Evolutionary conservation across 2,113 vertebrate species (phyloP), one percentile per base, ranked within the genome.

Genomic region (Chinchilla lanigera): DNA sequence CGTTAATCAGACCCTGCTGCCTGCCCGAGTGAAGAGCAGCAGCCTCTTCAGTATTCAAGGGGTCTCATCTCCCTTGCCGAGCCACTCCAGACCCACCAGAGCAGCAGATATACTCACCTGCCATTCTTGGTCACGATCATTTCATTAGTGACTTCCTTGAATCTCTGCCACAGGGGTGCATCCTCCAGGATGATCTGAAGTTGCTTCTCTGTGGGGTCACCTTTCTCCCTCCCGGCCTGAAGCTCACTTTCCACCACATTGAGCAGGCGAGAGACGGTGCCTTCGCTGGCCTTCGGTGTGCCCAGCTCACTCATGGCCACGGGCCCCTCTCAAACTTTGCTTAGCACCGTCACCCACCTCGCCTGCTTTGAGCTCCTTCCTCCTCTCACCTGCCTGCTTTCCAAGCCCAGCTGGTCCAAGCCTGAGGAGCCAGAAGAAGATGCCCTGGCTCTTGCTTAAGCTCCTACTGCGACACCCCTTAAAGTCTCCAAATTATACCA

Each of bases 111-210:
- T 60, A 98, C 99, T 98, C 95, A 99, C 99, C 99, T 99, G 97
- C 99, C 99, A 0, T 99, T 99, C 98, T 99, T 99, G 98, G 99
- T 99, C 98, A 99, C 99, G 1, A 99, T 99, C 99, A 99, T 99
- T 98, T 99, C 99, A 12, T 99, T 99, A 60, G 99, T 99, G 98
- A 99, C 99, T 97, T 99, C 99, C 94, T 99, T 99, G 95, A 99
- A 99, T 97, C 99, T 99, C 97, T 99, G 99, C 99, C 99, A 99
- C 63, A 99, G 99, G 0, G 99, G 99, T 0, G 99, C 99, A 33
- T 99, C 99, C 98, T 99, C 99, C 98, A 99, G 98, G 61, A 98
- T 97, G 92, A 99, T 99, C 97, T 98, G 99, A 38, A 99, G 99
- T 96, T 99, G 99, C 41, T 99, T 99, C 98, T 99, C 99, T 0